Evolutionary conservation across 2,113 vertebrate species (phyloP).

Genomic region (Fregata magnificens): DNA sequence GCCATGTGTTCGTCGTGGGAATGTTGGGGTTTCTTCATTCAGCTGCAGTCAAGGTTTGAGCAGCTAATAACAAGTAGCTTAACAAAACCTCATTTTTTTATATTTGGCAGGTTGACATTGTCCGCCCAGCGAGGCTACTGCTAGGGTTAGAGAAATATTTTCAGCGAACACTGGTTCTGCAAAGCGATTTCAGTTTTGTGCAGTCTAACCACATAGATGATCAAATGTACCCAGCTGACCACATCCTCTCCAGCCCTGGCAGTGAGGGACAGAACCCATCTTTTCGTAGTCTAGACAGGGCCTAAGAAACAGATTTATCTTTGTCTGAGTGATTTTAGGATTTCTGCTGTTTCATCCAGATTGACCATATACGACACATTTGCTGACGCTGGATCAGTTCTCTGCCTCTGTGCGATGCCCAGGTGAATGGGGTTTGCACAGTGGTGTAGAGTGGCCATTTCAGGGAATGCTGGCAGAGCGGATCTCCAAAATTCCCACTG

Average conservation of each 20-base stretch:
- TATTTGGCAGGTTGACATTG: neutral
- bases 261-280: neutral
- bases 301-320: neutral
- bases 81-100: neutral
- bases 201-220: neutral
- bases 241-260: neutral
- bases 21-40: neutral
- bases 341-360: neutral
- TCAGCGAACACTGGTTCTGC: neutral
- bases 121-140: neutral
- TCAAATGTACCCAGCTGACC: neutral
- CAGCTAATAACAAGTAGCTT: neutral
- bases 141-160: neutral
- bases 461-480: rapidly evolving
- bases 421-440: rapidly evolving
- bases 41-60: neutral
- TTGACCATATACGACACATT: rapidly evolving
- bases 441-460: neutral
- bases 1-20: neutral
- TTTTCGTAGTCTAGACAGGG: neutral
- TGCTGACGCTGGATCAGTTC: rapidly evolving
- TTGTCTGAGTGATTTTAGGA: neutral
- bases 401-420: neutral
- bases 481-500: neutral
- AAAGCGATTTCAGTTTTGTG: neutral